phyloP scores from a whole-genome alignment of 2,113 vertebrate species.

The Pionites leucogaster region DNA sequence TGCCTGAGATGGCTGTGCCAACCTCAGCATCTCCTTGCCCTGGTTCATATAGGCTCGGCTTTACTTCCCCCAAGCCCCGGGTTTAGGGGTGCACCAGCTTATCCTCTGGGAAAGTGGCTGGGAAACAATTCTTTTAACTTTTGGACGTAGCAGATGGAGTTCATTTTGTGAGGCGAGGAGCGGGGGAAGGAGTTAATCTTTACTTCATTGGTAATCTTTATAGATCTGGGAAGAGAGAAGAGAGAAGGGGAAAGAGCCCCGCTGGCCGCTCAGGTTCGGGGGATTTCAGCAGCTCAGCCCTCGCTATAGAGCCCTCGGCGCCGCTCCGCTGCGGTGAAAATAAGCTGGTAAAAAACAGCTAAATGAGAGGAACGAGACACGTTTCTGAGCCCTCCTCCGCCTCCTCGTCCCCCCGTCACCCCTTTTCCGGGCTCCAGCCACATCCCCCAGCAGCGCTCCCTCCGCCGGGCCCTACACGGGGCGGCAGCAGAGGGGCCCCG shows the following conservation, averaged over 20 bases:
- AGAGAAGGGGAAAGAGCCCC: not conserved
- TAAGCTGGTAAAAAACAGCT: not conserved
- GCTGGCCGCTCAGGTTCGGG: not conserved
- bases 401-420: no score
- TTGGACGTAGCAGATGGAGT: not conserved
- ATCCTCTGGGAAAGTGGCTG: not conserved
- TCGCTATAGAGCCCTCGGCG: not conserved
- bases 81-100: not conserved
- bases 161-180: not conserved
- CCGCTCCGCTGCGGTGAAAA: not conserved
- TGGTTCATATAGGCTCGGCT: not conserved
- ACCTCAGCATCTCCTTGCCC: not conserved
- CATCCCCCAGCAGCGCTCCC: not conserved
- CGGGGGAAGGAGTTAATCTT: not conserved
- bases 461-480: not conserved
- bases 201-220: not conserved
- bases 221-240: not conserved
- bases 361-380: not conserved
- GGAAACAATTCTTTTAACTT: conserved; percentile 10
- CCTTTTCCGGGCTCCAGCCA: no score
- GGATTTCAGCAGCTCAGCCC: not conserved
- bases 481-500: not conserved
- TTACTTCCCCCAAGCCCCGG: not conserved
- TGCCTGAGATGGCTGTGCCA: not conserved
- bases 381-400: not conserved